Base-by-base conservation (phyloP, 2,113 vertebrate species). In the Phrynocephalus versicolor region DNA sequence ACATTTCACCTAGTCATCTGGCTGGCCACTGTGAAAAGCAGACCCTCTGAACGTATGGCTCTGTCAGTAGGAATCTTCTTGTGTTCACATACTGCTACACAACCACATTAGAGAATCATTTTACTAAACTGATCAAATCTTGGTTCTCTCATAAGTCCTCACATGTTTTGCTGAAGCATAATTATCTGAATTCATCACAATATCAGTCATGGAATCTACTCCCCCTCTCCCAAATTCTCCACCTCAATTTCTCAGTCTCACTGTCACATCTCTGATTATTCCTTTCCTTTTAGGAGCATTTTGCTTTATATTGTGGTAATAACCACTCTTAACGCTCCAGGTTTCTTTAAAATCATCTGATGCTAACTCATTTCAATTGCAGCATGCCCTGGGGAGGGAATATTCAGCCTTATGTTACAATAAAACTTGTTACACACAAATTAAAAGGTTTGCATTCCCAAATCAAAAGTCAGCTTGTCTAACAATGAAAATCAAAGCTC, bases 331-430 rank as follows among this genome's bases (percentile, higher is more conserved):
- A 85, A 79, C 79, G 76, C 30, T 72, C 67, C 45, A 27, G 25
- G 67, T 79, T 85, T 85, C 67, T 79, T 85, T 79, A 60, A 79
- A 60, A 85, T 67, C 60, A 85, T 79, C 45, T 85, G 58, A 85
- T 79, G 37, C 76, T 85, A 79, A 85, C 55, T 85, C 39, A 30
- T 79, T 79, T 55, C 65, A 72, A 71, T 79, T 79, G 65, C 75
- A 85, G 60, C 60, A 76, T 72, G 55, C 37, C 84, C 57, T 55
- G 16, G 76, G 67, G 76, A 79, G n/a, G 76, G 21, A 71, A 41
- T 18, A 21, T 33, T 79, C 69, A 35, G 57, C 35, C 62, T 85
- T 35, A 79, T 72, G 69, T 55, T 9, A 60, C 55, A 62, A 85
- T 79, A 79, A 79, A 79, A 33, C 55, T 21, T 62, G 35, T 85